Percentiles rank a stretch among this genome's conserved stretches.
Evolutionary conservation across 2,113 vertebrate genomes (phyloP).

Genomic region (Rutilus rutilus): DNA sequence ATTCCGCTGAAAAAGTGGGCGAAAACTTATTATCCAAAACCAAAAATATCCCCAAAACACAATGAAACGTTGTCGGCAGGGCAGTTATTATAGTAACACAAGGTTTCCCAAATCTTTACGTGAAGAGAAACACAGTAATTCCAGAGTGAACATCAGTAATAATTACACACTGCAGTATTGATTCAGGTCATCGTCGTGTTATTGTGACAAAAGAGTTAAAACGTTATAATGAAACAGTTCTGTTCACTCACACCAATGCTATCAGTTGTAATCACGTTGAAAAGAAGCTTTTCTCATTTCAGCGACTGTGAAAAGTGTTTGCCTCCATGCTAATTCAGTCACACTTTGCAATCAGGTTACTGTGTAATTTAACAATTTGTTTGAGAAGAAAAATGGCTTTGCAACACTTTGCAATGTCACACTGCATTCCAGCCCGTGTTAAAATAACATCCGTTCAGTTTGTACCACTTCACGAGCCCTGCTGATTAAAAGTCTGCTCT

Average conservation of each 20-base stretch:
- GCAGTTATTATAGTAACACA: neutral
- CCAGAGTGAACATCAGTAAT: neutral
- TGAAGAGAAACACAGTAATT: neutral
- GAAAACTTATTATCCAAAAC: too few species aligned
- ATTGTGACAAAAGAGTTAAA: neutral
- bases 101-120: neutral
- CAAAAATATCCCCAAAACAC: neutral
- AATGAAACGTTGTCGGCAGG: neutral
- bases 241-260: neutral
- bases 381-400: neutral
- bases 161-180: neutral
- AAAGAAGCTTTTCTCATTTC: neutral
- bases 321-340: neutral
- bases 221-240: neutral
- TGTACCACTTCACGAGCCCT: neutral
- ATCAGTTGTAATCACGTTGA: neutral
- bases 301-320: neutral
- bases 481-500: neutral
- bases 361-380: slow-evolving; percentile 9
- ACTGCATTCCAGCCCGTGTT: neutral
- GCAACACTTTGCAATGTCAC: neutral
- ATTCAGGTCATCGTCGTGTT: neutral
- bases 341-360: neutral
- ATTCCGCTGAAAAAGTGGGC: too few species aligned
- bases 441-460: neutral